Conservation (phyloP, 2,113 vertebrate species). For the Psittacus erithacus region DNA sequence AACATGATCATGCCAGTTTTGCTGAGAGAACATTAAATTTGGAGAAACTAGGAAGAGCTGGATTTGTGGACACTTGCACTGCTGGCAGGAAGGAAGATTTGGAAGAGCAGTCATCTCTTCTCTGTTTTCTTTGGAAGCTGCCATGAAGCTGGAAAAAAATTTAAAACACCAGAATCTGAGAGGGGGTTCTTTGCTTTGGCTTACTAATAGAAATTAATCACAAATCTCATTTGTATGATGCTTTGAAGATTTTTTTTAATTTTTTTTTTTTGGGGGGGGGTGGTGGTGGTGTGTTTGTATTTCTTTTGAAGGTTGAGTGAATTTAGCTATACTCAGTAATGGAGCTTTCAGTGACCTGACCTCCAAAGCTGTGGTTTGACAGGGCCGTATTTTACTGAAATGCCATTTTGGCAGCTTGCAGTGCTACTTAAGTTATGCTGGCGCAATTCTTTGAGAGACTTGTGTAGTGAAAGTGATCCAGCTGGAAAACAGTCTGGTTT, state of each 20-base stretch:
- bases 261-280: no score
- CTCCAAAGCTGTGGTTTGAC: background rate
- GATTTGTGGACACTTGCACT: background rate
- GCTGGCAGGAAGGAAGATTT: background rate
- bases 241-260: background rate
- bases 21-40: background rate
- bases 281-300: no score
- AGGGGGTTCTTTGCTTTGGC: background rate
- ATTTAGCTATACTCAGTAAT: background rate
- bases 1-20: background rate
- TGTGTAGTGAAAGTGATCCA: background rate
- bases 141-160: background rate
- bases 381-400: background rate
- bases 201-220: background rate
- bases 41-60: background rate
- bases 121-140: background rate
- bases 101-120: background rate
- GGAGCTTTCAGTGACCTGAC: background rate
- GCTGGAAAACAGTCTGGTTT: background rate
- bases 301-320: background rate
- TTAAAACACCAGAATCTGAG: background rate
- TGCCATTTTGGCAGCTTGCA: background rate
- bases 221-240: background rate
- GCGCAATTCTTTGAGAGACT: background rate
- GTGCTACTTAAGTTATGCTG: background rate